Conservation (phyloP, 2,797 vertebrate genomes). For the Xenops minutus region DNA sequence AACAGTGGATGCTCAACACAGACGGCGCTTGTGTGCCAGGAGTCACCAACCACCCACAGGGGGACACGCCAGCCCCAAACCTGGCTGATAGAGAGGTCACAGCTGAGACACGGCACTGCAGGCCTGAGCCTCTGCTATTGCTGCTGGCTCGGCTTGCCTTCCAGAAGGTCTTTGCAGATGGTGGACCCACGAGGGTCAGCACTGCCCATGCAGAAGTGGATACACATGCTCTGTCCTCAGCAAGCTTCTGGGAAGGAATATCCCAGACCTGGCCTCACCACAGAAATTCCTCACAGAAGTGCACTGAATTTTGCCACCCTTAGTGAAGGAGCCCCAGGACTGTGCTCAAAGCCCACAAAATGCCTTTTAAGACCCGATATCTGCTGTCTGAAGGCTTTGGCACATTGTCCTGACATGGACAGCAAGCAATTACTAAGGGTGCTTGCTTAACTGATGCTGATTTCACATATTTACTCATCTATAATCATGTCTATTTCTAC, state of each 20-base stretch:
- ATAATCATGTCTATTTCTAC: slow-evolving; percentile 58
- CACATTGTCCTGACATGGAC: slow-evolving; percentile 20
- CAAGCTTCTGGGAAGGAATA: neutral
- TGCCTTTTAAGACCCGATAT: neutral
- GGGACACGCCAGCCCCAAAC: too few relatives aligned
- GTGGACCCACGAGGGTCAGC: too few relatives aligned
- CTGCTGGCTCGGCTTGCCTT: too few relatives aligned
- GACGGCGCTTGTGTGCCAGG: too few relatives aligned
- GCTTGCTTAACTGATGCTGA: slow-evolving; percentile 59
- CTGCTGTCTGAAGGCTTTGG: neutral
- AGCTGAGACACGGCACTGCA: too few relatives aligned
- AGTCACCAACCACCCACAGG: too few relatives aligned
- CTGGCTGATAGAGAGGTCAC: too few relatives aligned
- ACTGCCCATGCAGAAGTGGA: too few relatives aligned
- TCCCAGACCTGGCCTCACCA: neutral
- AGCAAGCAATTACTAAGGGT: slow-evolving; percentile 34
- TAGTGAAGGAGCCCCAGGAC: neutral
- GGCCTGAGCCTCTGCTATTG: too few relatives aligned
- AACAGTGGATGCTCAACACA: too few relatives aligned
- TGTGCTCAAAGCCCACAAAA: neutral
- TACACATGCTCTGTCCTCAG: too few relatives aligned
- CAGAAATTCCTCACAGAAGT: neutral
- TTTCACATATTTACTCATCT: slow-evolving; percentile 62
- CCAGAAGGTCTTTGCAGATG: too few relatives aligned
- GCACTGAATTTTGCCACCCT: neutral